Evolutionary conservation across 2,113 vertebrate species (phyloP).

Genomic region (Azemiops feae): DNA sequence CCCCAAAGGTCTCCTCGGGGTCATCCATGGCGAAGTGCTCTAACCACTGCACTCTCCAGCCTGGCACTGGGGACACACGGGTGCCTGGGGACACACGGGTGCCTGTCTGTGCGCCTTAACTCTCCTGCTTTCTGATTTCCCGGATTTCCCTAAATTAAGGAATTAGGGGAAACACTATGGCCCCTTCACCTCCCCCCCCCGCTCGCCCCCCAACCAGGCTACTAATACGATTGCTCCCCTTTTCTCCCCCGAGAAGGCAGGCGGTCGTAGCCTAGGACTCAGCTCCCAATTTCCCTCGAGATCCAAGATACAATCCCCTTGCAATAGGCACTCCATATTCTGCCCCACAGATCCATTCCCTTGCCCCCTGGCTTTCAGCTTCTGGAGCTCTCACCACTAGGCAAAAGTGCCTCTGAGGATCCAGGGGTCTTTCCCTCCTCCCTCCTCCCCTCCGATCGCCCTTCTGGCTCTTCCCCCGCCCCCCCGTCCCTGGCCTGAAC

Average conservation of each 20-base stretch:
- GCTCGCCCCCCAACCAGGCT: background rate
- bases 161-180: background rate
- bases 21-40: slow-evolving; percentile 23
- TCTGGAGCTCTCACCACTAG: background rate
- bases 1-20: slow-evolving; percentile 32
- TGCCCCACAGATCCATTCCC: background rate
- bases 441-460: background rate
- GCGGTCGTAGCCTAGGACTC: background rate
- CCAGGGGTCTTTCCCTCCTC: too few relatives aligned
- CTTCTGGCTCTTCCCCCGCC: too few relatives aligned
- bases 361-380: background rate
- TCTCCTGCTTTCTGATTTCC: background rate
- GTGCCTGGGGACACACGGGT: background rate
- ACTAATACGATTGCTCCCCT: background rate
- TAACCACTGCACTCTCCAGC: background rate
- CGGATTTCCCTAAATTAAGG: too few relatives aligned
- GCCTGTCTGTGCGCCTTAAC: too few relatives aligned
- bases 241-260: background rate
- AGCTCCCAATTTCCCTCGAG: background rate
- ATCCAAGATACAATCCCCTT: background rate
- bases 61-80: background rate
- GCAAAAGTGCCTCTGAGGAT: background rate
- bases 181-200: background rate
- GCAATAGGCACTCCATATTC: background rate
- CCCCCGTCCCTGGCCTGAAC: background rate